Evolutionary conservation across 1,140 invertebrate genomes (phyloP).

Genomic region (Caenorhabditis brenneri): DNA sequence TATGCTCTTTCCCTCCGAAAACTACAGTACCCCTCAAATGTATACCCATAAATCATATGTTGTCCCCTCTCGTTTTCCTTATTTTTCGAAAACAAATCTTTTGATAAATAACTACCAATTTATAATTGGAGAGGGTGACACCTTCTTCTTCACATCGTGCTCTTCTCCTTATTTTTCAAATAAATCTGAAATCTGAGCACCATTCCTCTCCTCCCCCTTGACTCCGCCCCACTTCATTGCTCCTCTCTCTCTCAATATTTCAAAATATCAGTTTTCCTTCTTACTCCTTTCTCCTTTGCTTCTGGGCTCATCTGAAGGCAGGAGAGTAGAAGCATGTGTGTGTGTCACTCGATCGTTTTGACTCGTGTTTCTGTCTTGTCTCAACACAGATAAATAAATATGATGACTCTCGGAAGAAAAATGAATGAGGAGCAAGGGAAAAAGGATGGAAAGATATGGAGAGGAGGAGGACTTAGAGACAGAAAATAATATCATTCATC

Average conservation of each 20-base stretch:
- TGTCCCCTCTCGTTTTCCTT: too few relatives aligned
- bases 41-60: too few relatives aligned
- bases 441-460: neutral
- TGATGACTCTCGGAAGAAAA: constrained; percentile 8
- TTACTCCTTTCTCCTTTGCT: neutral
- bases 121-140: neutral
- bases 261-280: constrained; percentile 25
- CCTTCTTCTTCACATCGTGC: too few relatives aligned
- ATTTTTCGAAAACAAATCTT: neutral
- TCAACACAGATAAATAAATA: constrained; percentile 44
- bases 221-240: neutral
- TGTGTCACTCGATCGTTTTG: constrained; percentile 33
- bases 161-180: too few relatives aligned
- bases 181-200: constrained; percentile 38
- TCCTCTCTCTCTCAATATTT: neutral
- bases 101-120: neutral
- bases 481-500: constrained; percentile 5
- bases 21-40: neutral
- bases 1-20: neutral
- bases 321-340: neutral
- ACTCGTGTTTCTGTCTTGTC: constrained; percentile 39
- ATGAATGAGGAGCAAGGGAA: neutral
- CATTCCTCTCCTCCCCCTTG: neutral
- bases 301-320: neutral
- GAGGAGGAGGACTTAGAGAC: neutral